phyloP scores from a whole-genome alignment of 2,888 invertebrate species.

The Dastarcus helophoroides region DNA sequence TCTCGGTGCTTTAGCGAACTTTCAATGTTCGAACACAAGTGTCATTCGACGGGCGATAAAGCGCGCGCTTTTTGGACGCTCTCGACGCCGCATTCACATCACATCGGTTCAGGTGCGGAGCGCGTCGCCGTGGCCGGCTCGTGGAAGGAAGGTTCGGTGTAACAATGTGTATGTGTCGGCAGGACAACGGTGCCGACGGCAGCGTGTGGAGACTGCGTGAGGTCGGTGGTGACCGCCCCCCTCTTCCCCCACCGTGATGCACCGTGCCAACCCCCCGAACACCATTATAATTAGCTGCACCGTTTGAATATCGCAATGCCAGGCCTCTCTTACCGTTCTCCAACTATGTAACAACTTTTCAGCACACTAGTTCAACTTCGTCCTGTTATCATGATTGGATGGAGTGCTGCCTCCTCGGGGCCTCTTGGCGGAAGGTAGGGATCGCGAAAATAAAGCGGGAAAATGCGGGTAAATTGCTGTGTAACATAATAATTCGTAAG shows the following conservation, averaged over 20 bases:
- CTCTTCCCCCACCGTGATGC: slow-evolving; percentile 34
- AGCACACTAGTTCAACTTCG: too few relatives aligned
- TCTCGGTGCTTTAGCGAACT: too few relatives aligned
- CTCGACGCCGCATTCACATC: neutral
- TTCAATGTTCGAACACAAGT: too few relatives aligned
- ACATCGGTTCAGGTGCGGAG: slow-evolving; percentile 2
- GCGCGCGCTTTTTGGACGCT: neutral
- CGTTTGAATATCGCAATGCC: too few relatives aligned
- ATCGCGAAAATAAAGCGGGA: too few relatives aligned
- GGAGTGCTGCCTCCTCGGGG: too few relatives aligned
- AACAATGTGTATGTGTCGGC: slow-evolving; percentile 34
- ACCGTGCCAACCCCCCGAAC: slow-evolving; percentile 35
- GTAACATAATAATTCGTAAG: too few relatives aligned
- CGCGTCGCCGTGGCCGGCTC: slow-evolving; percentile 8
- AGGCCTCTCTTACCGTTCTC: too few relatives aligned
- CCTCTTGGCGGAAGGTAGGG: too few relatives aligned
- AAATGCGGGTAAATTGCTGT: too few relatives aligned
- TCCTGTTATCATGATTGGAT: too few relatives aligned
- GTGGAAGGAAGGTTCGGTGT: slow-evolving; percentile 28
- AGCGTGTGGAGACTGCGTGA: slow-evolving; percentile 37
- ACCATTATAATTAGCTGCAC: slow-evolving; percentile 30
- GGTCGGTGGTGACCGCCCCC: slow-evolving; percentile 37
- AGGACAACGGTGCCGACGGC: slow-evolving; percentile 38
- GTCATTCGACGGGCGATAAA: neutral
- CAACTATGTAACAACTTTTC: too few relatives aligned